Evolutionary conservation across 2,113 vertebrate genomes (phyloP).

Genomic region (Hydropotes inermis): DNA sequence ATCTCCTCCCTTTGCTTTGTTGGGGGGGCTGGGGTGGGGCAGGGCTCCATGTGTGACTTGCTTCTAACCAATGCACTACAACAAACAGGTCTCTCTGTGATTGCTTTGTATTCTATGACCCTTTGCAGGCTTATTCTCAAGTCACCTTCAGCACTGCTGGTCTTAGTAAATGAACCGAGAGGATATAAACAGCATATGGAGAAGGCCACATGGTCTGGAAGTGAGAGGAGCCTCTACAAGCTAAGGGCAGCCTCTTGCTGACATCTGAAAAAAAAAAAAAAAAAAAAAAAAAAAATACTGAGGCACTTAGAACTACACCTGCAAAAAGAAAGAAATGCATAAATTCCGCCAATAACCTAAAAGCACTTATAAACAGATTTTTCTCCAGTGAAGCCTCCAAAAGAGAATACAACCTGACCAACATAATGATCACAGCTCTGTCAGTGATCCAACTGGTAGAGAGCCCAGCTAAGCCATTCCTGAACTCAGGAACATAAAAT

Average conservation of each 20-base stretch:
- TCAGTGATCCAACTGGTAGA: neutral
- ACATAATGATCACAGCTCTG: neutral
- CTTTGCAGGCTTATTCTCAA: neutral
- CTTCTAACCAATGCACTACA: neutral
- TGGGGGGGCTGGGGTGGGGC: neutral
- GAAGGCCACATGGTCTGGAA: neutral
- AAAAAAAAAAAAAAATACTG: neutral
- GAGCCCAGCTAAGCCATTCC: neutral
- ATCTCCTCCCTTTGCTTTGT: neutral
- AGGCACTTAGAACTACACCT: neutral
- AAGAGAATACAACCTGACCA: neutral
- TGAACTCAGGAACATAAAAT: neutral
- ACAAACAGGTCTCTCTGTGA: neutral
- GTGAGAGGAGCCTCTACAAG: neutral
- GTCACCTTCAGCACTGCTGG: neutral
- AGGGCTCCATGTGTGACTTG: neutral
- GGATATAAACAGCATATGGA: neutral
- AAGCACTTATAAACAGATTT: neutral
- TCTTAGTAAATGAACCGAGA: neutral
- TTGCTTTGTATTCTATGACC: neutral
- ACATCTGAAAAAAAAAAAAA: neutral
- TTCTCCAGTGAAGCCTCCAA: neutral
- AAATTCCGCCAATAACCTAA: neutral
- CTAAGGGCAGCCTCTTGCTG: neutral
- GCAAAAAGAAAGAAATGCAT: neutral